phyloP scores from a whole-genome alignment of 1,140 invertebrate species.

The Apis florea region DNA sequence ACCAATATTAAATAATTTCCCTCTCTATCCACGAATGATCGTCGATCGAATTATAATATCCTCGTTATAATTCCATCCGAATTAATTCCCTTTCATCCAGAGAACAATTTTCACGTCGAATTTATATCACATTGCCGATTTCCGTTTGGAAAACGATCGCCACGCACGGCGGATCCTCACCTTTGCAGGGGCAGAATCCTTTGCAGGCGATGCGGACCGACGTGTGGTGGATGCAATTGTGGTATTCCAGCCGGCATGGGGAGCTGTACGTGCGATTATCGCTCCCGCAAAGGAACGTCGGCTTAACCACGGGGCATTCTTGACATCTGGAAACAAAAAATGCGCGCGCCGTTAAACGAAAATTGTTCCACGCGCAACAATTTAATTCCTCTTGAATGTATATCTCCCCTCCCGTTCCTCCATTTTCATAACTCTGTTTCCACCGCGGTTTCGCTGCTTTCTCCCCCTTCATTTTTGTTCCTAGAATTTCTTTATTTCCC shows the following conservation, averaged over 20 bases:
- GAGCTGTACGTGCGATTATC: constrained; percentile 97
- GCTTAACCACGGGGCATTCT: constrained; percentile 88
- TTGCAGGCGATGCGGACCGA: constrained; percentile 89
- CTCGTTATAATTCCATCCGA: too few relatives aligned
- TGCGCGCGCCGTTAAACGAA: constrained; percentile 8
- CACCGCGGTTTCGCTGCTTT: too few relatives aligned
- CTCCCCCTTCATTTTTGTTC: neutral
- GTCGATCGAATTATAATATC: too few relatives aligned
- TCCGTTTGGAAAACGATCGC: neutral
- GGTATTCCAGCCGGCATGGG: constrained; percentile 92
- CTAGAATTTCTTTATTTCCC: too few relatives aligned
- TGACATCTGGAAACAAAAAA: constrained; percentile 85
- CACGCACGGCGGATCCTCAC: constrained; percentile 75
- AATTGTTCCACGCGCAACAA: neutral
- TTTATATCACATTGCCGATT: neutral
- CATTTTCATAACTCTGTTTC: constrained; percentile 3
- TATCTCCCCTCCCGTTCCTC: neutral
- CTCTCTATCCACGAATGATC: too few relatives aligned
- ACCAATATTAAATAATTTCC: too few relatives aligned
- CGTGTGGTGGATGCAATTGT: constrained; percentile 93
- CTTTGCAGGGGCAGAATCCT: constrained; percentile 94
- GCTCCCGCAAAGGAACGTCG: constrained; percentile 92
- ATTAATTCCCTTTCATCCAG: too few relatives aligned
- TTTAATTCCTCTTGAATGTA: constrained; percentile 27
- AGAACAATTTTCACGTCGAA: neutral